phyloP scores from a whole-genome alignment of 2,113 vertebrate genomes.

The Rhadina sibilatrix region DNA sequence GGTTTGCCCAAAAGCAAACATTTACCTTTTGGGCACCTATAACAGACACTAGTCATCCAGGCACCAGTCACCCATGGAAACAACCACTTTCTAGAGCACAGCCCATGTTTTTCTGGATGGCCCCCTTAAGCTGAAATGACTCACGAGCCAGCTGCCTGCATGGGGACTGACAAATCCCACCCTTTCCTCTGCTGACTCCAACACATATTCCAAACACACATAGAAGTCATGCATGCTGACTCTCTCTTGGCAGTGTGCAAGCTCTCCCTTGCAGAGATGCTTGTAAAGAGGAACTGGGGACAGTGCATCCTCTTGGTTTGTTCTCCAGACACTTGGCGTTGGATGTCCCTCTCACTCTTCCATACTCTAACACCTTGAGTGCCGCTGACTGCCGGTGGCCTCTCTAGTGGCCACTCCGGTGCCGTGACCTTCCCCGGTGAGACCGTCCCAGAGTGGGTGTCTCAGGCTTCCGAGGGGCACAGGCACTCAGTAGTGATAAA shows the following conservation, averaged over 20 bases:
- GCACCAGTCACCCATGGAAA: not conserved
- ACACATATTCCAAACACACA: not conserved
- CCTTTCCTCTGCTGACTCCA: not conserved
- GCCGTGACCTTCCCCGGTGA: too few relatives aligned
- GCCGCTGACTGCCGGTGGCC: too few relatives aligned
- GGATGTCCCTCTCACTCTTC: not conserved
- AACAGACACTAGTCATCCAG: not conserved
- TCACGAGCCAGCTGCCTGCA: not conserved
- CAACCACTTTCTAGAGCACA: not conserved
- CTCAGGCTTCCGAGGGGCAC: too few relatives aligned
- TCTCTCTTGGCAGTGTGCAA: not conserved
- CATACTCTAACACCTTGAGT: too few relatives aligned
- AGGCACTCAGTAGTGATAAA: too few relatives aligned
- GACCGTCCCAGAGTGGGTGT: too few relatives aligned
- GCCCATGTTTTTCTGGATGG: not conserved
- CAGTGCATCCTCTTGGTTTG: not conserved
- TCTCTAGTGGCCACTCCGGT: too few relatives aligned
- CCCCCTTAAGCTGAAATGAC: not conserved
- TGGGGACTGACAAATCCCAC: not conserved
- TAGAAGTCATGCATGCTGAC: not conserved
- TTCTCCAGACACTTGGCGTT: not conserved
- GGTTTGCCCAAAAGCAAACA: not conserved
- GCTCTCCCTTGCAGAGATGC: not conserved
- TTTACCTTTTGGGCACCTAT: not conserved
- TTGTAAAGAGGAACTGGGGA: not conserved